These are phyloP conservation scores for Tonatia bakeri DNA, from an alignment of 2,113 vertebrate genomes.

Conservation along the genomic window DNA sequence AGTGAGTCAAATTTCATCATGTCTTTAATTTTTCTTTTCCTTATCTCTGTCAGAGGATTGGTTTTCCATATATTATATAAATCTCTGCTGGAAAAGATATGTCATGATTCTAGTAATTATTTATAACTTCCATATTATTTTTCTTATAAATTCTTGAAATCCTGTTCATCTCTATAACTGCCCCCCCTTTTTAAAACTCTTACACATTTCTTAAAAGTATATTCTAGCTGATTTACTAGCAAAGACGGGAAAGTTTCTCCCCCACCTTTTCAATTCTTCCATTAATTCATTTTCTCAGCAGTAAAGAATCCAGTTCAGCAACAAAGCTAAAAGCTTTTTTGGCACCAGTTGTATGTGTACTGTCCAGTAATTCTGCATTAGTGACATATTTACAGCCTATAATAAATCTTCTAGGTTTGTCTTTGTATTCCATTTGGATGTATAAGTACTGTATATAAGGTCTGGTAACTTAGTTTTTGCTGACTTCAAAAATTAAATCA, in stretches of 20 bases:
- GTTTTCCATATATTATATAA: constrained; percentile 68
- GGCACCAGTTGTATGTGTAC: constrained; percentile 84
- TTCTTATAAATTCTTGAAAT: constrained; percentile 81
- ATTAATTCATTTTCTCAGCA: constrained; percentile 90
- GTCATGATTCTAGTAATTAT: constrained; percentile 76
- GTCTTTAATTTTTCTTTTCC: constrained; percentile 55
- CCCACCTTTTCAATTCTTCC: constrained; percentile 80
- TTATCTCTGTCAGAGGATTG: constrained; percentile 63
- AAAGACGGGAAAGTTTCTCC: constrained; percentile 79
- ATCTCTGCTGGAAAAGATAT: constrained; percentile 69
- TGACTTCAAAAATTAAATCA: constrained; percentile 83
- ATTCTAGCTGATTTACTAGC: constrained; percentile 84
- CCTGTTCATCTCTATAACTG: constrained; percentile 78
- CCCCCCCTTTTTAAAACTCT: constrained; percentile 68
- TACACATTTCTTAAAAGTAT: constrained; percentile 80
- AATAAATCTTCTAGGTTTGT: constrained; percentile 86
- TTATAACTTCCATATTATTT: constrained; percentile 80
- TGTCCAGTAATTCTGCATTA: constrained; percentile 88
- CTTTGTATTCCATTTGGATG: constrained; percentile 86
- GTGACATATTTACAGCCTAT: constrained; percentile 86
- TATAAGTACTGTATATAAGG: constrained; percentile 78
- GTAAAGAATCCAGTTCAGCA: constrained; percentile 88
- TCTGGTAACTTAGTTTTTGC: constrained; percentile 81
- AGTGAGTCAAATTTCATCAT: constrained; percentile 32
- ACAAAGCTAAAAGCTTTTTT: constrained; percentile 93